Evolutionary conservation across 2,113 vertebrate species (phyloP).

Genomic region (Tragelaphus imberbis): DNA sequence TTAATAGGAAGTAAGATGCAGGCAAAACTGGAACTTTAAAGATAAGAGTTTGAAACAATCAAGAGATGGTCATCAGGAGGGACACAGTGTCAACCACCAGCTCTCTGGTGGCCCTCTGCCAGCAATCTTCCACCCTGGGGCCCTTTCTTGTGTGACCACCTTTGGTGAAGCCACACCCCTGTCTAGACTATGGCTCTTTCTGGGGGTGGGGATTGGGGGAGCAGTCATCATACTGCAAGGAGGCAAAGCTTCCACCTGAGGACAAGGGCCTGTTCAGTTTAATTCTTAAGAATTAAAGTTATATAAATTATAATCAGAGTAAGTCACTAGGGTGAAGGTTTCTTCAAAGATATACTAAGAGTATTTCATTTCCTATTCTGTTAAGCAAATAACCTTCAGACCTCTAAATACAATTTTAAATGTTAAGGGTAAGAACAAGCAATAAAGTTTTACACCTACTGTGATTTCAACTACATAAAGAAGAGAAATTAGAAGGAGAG

Average conservation of each 20-base stretch:
- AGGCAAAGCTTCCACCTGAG: neutral
- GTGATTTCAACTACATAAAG: neutral
- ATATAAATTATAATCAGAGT: neutral
- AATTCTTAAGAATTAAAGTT: neutral
- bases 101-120: neutral
- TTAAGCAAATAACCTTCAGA: neutral
- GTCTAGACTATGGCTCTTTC: neutral
- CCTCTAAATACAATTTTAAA: neutral
- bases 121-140: neutral
- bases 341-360: conserved; percentile 12
- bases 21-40: neutral
- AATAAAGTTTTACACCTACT: neutral
- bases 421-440: neutral
- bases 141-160: too few species aligned
- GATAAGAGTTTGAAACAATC: neutral
- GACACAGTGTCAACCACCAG: neutral
- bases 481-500: neutral
- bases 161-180: neutral
- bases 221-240: neutral
- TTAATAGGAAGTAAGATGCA: neutral
- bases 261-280: neutral
- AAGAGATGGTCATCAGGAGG: neutral
- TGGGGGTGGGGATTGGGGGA: neutral
- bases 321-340: neutral
- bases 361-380: conserved; percentile 23